Percentiles rank a stretch among this genome's conserved stretches.
Evolutionary conservation across 2,888 invertebrate species (phyloP).

Genomic region (Yponomeuta malinellus): DNA sequence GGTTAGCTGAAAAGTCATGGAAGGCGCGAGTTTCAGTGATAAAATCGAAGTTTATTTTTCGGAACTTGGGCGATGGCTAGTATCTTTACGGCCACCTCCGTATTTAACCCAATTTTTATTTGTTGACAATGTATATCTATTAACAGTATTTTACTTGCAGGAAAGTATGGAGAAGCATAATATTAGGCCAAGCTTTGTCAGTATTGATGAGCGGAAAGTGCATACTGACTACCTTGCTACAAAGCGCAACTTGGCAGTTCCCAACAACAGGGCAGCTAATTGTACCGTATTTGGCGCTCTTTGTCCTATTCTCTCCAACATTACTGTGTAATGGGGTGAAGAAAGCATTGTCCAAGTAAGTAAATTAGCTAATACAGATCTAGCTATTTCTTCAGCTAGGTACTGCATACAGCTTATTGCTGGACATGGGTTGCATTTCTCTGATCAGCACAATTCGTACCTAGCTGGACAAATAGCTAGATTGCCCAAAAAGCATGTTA

Average conservation of each 20-base stretch:
- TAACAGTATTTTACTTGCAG: slow-evolving; percentile 49
- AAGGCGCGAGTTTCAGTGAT: slow-evolving; percentile 76
- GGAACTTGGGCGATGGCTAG: slow-evolving; percentile 82
- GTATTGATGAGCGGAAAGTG: slow-evolving; percentile 86
- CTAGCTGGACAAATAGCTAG: background rate
- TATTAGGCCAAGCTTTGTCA: slow-evolving; percentile 85
- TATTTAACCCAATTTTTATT: background rate
- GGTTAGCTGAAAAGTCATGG: slow-evolving; percentile 36
- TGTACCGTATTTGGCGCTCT: slow-evolving; percentile 85
- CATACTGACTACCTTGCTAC: slow-evolving; percentile 81
- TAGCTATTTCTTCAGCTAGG: no score
- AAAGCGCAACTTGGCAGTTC: slow-evolving; percentile 80
- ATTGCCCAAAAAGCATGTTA: background rate
- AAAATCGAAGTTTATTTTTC: slow-evolving; percentile 80
- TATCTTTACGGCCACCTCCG: slow-evolving; percentile 26
- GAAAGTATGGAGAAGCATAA: slow-evolving; percentile 83
- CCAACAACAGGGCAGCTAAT: slow-evolving; percentile 89
- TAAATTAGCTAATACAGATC: slow-evolving; percentile 15
- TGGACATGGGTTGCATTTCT: no score
- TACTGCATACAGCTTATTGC: no score
- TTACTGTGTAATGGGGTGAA: slow-evolving; percentile 83
- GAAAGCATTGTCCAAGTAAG: slow-evolving; percentile 79
- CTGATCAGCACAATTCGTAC: background rate
- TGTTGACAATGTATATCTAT: background rate
- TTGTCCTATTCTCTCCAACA: slow-evolving; percentile 85